A percentile compares a stretch with the other conserved stretches of the same genome.
Conservation (phyloP, 2,797 vertebrate genomes). For the Oreonectes daqikongensis region DNA sequence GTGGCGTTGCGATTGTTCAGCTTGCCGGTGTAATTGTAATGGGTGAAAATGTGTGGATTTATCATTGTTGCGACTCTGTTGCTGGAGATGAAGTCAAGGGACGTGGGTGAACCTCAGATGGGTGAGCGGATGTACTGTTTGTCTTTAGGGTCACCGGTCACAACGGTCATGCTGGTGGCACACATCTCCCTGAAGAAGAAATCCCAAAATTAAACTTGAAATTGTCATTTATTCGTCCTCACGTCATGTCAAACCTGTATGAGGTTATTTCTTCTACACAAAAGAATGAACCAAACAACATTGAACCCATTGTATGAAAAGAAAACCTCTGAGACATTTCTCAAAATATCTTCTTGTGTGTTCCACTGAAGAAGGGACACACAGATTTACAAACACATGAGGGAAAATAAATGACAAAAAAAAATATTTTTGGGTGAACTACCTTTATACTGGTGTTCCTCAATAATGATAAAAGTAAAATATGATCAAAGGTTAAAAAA, state of each 20-base stretch:
- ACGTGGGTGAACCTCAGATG: background rate
- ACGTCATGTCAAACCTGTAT: too few relatives aligned
- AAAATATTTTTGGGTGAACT: background rate
- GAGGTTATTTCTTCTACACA: too few relatives aligned
- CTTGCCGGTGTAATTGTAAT: constrained; percentile 93
- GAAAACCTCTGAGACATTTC: too few relatives aligned
- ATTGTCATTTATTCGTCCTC: background rate
- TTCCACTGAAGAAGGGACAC: too few relatives aligned
- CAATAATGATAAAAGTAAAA: too few relatives aligned
- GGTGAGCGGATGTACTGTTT: constrained; percentile 37
- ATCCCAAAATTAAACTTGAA: background rate
- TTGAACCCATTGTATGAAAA: too few relatives aligned
- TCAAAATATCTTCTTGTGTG: too few relatives aligned
- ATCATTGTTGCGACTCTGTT: constrained; percentile 47
- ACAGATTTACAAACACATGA: too few relatives aligned
- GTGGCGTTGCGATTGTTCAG: constrained; percentile 71
- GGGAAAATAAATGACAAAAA: too few relatives aligned
- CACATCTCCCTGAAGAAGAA: constrained; percentile 28
- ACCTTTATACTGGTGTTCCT: background rate
- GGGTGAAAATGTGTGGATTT: constrained; percentile 68
- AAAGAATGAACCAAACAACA: too few relatives aligned
- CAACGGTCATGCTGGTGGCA: background rate
- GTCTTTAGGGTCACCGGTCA: constrained; percentile 7
- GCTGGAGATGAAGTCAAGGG: constrained; percentile 20
- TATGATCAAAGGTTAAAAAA: too few relatives aligned